Evolutionary conservation across 2,113 vertebrate genomes (phyloP).

Genomic region (Alouatta palliata): DNA sequence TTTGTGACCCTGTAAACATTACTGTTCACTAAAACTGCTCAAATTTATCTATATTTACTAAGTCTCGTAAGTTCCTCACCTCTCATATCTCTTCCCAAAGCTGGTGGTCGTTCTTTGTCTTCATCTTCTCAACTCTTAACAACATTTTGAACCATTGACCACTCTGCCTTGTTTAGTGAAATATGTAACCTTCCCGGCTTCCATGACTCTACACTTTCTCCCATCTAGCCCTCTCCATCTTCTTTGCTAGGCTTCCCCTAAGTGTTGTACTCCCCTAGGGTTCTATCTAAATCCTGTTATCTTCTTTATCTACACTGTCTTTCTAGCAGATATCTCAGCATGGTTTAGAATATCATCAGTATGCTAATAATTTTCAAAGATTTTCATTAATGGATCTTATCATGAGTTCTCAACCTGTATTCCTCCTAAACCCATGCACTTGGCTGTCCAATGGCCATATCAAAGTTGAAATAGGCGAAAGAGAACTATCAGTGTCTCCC

Average conservation of each 20-base stretch:
- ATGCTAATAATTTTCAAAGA: neutral
- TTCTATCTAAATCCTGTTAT: neutral
- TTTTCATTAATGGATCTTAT: neutral
- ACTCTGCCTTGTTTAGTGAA: neutral
- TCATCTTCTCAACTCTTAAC: neutral
- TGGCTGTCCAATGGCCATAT: neutral
- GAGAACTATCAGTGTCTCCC: fast-evolving
- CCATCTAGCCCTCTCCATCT: neutral
- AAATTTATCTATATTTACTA: neutral
- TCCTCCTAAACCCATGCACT: neutral
- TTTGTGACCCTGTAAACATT: neutral
- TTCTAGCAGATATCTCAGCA: neutral
- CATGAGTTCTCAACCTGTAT: neutral
- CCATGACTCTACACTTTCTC: neutral
- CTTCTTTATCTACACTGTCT: neutral
- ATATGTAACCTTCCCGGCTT: neutral
- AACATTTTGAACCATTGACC: neutral
- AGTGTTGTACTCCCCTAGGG: neutral
- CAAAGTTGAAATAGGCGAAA: neutral
- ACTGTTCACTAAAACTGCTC: neutral
- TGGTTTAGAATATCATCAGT: neutral
- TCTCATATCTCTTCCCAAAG: neutral
- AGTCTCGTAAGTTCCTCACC: neutral
- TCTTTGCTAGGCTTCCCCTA: neutral
- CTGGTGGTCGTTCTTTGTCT: neutral